These are phyloP conservation scores for Ophthalmolycus amberensis DNA, from an alignment of 2,113 vertebrate genomes.

Conservation along the genomic window DNA sequence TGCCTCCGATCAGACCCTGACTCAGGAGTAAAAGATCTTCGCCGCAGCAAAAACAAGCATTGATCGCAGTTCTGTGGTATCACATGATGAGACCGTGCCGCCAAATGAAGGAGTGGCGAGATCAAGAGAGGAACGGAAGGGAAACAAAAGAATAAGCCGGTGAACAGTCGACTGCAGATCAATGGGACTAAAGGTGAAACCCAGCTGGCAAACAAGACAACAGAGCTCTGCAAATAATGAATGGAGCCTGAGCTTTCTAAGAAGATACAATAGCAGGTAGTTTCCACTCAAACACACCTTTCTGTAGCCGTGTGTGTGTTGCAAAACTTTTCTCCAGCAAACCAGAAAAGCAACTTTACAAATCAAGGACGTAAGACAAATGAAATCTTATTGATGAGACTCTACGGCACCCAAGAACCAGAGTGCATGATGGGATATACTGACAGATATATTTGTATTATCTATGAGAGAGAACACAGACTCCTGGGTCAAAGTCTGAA, in stretches of 20 bases:
- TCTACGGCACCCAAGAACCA: not conserved
- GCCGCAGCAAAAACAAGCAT: too few relatives aligned
- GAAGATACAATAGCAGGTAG: constrained; percentile 22
- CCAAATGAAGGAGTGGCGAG: not conserved
- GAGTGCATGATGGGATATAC: not conserved
- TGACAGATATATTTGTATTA: constrained; percentile 27
- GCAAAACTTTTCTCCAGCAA: not conserved
- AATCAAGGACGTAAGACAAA: not conserved
- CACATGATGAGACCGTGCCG: not conserved
- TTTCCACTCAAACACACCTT: constrained; percentile 27
- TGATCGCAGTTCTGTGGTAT: not conserved
- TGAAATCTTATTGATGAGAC: not conserved
- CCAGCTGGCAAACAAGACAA: not conserved
- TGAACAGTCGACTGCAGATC: not conserved
- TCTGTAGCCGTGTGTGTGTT: not conserved
- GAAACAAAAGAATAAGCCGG: not conserved
- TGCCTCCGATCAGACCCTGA: not conserved
- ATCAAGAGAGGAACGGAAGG: not conserved
- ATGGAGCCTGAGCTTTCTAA: constrained; percentile 34
- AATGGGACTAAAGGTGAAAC: constrained; percentile 17
- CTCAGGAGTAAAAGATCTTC: not conserved
- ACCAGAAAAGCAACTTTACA: not conserved
- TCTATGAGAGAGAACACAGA: constrained; percentile 47
- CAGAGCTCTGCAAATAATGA: constrained; percentile 36
- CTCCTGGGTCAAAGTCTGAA: constrained; percentile 77